Evolutionary conservation across 2,888 invertebrate species (phyloP).

Genomic region (Drosophila nigricruria): DNA sequence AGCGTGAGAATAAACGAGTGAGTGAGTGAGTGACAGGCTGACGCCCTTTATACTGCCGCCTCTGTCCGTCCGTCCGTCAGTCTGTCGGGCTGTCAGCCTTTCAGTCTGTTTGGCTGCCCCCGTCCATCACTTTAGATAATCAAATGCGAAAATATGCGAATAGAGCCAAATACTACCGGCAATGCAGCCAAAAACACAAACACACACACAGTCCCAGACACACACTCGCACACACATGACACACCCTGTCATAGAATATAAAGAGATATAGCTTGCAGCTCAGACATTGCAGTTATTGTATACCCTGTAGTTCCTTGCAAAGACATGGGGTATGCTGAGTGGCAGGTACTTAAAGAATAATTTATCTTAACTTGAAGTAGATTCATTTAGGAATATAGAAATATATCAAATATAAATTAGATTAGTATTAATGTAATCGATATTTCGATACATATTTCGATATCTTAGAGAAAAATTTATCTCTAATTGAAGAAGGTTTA

Average conservation of each 20-base stretch:
- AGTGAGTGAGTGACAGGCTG: slow-evolving; percentile 68
- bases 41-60: slow-evolving; percentile 61
- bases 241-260: slow-evolving; percentile 29
- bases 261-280: slow-evolving; percentile 31
- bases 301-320: neutral
- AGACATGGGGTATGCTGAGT: neutral
- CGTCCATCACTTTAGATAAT: slow-evolving; percentile 80
- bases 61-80: slow-evolving; percentile 23
- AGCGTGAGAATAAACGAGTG: slow-evolving; percentile 33
- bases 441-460: neutral
- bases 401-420: neutral
- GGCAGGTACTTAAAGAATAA: neutral
- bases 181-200: slow-evolving; percentile 27
- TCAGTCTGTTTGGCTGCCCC: slow-evolving; percentile 51
- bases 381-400: neutral
- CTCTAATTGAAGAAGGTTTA: no score
- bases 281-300: slow-evolving; percentile 37
- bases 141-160: slow-evolving; percentile 83
- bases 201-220: slow-evolving; percentile 35
- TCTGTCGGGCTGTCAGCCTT: slow-evolving; percentile 40
- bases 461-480: no score
- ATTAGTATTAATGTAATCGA: neutral
- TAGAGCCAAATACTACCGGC: slow-evolving; percentile 64
- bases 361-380: neutral
- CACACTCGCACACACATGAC: slow-evolving; percentile 22